These are phyloP conservation scores for Strigamia crassipes DNA, from an alignment of 2,888 invertebrate genomes.

Conservation along the genomic window DNA sequence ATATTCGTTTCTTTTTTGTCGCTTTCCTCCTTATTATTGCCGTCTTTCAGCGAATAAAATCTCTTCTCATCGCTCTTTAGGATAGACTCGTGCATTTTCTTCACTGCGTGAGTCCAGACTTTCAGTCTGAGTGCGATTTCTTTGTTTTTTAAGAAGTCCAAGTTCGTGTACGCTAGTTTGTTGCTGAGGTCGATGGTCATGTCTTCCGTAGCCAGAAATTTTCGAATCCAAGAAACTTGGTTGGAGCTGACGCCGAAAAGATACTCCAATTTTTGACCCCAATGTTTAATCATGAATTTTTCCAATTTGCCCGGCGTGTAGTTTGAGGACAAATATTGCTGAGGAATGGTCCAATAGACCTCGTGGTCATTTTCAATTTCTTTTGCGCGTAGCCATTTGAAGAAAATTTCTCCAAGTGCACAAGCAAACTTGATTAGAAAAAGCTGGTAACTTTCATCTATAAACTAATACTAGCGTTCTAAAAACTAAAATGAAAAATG, in stretches of 20 bases:
- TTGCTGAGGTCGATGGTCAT: not conserved
- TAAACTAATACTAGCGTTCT: not conserved
- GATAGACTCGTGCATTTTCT: not conserved
- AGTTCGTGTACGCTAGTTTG: not conserved
- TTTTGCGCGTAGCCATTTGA: slow-evolving; percentile 3
- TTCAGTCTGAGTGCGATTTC: not conserved
- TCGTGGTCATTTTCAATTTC: not conserved
- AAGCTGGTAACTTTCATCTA: slow-evolving; percentile 1
- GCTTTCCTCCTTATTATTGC: too few relatives aligned
- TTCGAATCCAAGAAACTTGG: not conserved
- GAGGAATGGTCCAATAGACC: not conserved
- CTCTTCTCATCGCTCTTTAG: not conserved
- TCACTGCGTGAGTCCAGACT: not conserved
- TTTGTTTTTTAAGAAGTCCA: not conserved
- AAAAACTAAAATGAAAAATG: not conserved
- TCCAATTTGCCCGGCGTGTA: not conserved
- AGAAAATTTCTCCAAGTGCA: slow-evolving; percentile 5
- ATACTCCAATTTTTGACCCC: not conserved
- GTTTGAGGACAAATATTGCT: not conserved
- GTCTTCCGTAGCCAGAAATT: not conserved
- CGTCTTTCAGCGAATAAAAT: too few relatives aligned
- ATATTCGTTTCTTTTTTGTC: not conserved
- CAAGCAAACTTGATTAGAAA: not conserved
- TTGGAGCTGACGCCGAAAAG: not conserved
- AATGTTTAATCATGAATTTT: not conserved